Conservation (phyloP, 2,888 invertebrate genomes). For the Agrochola macilenta region DNA sequence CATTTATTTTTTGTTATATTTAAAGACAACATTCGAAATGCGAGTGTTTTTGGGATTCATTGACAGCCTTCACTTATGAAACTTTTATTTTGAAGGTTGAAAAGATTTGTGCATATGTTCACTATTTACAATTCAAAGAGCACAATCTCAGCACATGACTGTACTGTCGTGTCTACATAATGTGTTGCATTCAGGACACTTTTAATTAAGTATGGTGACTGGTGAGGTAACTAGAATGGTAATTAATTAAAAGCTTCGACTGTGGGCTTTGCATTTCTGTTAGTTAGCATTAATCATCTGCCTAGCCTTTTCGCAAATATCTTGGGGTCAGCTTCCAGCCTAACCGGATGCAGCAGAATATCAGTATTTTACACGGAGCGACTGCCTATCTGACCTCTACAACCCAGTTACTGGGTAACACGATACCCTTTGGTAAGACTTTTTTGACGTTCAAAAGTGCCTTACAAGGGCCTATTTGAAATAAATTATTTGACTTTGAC, state of each 20-base stretch:
- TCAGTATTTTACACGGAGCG: too few relatives aligned
- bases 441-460: too few relatives aligned
- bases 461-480: too few relatives aligned
- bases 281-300: background rate
- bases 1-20: background rate
- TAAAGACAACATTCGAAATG: background rate
- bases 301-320: too few relatives aligned
- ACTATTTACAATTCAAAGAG: slow-evolving; percentile 15
- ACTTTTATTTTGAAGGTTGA: slow-evolving; percentile 26
- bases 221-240: slow-evolving; percentile 5
- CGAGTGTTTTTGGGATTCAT: background rate
- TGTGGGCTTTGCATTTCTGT: slow-evolving; percentile 18
- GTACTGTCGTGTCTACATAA: background rate
- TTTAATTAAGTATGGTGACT: background rate
- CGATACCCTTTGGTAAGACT: too few relatives aligned
- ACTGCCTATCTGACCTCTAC: too few relatives aligned
- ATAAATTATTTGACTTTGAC: too few relatives aligned
- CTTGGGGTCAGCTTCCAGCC: too few relatives aligned
- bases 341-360: too few relatives aligned
- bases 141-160: slow-evolving; percentile 2
- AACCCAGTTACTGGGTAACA: too few relatives aligned
- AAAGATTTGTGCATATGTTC: slow-evolving; percentile 17
- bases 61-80: slow-evolving; percentile 9
- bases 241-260: slow-evolving; percentile 38
- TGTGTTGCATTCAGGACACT: slow-evolving; percentile 24